Evolutionary conservation across 2,113 vertebrate genomes (phyloP).

Genomic region (Dicerorhinus sumatrensis): DNA sequence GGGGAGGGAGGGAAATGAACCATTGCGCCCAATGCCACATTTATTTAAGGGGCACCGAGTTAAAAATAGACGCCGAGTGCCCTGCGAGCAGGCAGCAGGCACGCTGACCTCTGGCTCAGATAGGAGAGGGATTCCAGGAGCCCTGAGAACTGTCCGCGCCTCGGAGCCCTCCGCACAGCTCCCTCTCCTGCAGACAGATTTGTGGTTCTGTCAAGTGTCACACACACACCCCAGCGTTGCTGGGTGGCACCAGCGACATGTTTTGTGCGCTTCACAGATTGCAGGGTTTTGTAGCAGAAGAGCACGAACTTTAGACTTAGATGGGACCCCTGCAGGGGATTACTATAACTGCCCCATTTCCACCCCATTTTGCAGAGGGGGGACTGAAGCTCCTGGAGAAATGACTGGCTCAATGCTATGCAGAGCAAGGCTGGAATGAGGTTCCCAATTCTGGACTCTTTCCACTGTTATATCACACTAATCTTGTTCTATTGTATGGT

Average conservation of each 20-base stretch:
- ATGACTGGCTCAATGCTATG: not conserved
- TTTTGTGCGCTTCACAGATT: not conserved
- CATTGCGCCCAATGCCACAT: not conserved
- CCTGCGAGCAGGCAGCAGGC: not conserved
- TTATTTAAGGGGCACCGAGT: constrained; percentile 49
- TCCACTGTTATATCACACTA: not conserved
- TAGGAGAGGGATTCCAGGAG: constrained; percentile 1
- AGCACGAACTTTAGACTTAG: not conserved
- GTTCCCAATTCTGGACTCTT: not conserved
- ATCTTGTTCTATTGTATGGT: not conserved
- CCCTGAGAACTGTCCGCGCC: constrained; percentile 13
- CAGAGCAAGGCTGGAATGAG: not conserved
- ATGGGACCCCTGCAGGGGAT: not conserved
- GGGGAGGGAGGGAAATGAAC: not conserved
- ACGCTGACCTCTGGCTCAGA: not conserved
- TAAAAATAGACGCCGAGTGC: constrained; percentile 53
- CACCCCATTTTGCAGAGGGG: not conserved
- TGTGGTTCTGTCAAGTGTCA: constrained; percentile 31
- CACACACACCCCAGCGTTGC: not conserved
- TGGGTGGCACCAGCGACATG: not conserved
- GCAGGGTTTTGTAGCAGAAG: not conserved
- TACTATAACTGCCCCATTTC: not conserved
- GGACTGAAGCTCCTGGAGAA: not conserved
- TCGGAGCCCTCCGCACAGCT: not conserved
- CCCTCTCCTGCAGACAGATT: too few relatives aligned